Evolutionary conservation across 2,113 vertebrate species (phyloP).

Genomic region (Setophaga kirtlandii): DNA sequence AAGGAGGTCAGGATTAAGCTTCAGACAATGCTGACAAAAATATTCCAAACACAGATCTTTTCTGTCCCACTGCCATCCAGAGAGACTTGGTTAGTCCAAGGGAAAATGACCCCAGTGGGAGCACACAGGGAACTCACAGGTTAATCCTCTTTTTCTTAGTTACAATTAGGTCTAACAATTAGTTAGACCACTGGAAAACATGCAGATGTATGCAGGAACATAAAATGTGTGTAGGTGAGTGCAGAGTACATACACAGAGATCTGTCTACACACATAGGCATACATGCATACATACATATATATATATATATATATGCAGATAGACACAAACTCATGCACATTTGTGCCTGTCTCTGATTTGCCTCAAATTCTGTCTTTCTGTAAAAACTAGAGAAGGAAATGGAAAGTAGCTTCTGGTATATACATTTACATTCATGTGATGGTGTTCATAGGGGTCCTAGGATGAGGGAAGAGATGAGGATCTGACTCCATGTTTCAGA

Average conservation of each 20-base stretch:
- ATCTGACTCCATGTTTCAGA: too few species aligned
- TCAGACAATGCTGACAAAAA: neutral
- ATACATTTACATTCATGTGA: neutral
- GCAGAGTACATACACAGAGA: neutral
- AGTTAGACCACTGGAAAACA: neutral
- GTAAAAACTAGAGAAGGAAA: neutral
- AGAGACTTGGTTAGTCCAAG: neutral
- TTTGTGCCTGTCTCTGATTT: neutral
- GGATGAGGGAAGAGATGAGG: too few species aligned
- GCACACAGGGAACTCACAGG: accelerated
- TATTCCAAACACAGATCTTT: neutral
- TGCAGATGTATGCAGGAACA: accelerated
- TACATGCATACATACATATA: too few species aligned
- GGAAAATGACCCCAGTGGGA: neutral
- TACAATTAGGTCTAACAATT: too few species aligned
- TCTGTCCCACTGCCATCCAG: neutral
- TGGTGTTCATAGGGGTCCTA: too few species aligned
- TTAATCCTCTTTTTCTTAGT: neutral
- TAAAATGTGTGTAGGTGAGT: neutral
- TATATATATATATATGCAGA: neutral
- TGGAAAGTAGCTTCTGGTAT: neutral
- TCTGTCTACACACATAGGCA: accelerated
- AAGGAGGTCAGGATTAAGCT: neutral
- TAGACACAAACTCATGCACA: accelerated
- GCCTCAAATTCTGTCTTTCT: neutral